phyloP scores from a whole-genome alignment of 2,888 invertebrate genomes.

The Drosophila leonis region DNA sequence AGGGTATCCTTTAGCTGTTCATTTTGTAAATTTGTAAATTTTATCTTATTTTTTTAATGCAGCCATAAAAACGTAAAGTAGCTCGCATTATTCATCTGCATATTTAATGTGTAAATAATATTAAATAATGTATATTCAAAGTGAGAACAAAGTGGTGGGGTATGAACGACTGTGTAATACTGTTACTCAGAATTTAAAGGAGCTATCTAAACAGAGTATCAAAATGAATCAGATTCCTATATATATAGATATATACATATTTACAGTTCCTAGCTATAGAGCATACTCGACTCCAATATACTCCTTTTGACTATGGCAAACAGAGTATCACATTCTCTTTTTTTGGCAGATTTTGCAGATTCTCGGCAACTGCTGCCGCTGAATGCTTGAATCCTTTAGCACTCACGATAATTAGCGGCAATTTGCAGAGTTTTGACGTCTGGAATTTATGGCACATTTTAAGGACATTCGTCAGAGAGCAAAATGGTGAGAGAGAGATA shows the following conservation, averaged over 20 bases:
- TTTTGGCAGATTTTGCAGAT: slow-evolving; percentile 6
- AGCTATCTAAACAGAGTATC: no score
- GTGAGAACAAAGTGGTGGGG: neutral
- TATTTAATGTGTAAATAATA: slow-evolving; percentile 69
- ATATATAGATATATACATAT: neutral
- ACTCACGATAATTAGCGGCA: slow-evolving; percentile 73
- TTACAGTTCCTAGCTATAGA: neutral
- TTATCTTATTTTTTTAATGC: slow-evolving; percentile 18
- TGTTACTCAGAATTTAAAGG: neutral
- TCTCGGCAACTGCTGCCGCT: slow-evolving; percentile 8
- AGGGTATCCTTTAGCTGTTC: slow-evolving; percentile 8
- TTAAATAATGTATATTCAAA: slow-evolving; percentile 11
- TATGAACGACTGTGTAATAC: neutral
- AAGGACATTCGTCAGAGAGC: slow-evolving; percentile 62
- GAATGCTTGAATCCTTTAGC: slow-evolving; percentile 39
- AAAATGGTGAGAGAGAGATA: neutral
- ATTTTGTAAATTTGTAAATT: neutral
- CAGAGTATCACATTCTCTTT: neutral
- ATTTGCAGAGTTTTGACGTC: slow-evolving; percentile 47
- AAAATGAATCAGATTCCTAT: no score
- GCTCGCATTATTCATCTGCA: slow-evolving; percentile 67
- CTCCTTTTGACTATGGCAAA: neutral
- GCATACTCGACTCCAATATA: neutral
- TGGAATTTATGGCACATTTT: slow-evolving; percentile 63
- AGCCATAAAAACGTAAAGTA: slow-evolving; percentile 41